These are phyloP conservation scores for Camelus dromedarius DNA, from an alignment of 2,113 vertebrate genomes.

Conservation along the genomic window DNA sequence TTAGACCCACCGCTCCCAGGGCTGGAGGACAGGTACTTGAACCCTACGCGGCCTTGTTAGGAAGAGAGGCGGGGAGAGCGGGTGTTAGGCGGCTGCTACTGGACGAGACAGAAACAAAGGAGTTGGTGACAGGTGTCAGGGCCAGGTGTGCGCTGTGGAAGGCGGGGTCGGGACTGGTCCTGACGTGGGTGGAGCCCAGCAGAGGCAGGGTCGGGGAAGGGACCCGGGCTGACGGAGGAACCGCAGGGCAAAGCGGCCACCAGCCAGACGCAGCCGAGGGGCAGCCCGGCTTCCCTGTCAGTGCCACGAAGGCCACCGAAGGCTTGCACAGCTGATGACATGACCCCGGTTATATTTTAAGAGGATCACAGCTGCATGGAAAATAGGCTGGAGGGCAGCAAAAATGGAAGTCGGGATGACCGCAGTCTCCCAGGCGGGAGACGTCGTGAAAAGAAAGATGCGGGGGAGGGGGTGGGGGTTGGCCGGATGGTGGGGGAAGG, in stretches of 20 bases:
- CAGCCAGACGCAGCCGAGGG: no score
- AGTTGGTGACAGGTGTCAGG: background rate
- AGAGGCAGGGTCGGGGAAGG: no score
- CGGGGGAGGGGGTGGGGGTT: no score
- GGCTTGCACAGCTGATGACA: accelerated
- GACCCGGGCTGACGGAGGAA: background rate
- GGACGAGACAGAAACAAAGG: background rate
- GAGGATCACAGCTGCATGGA: background rate
- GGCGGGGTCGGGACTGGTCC: background rate
- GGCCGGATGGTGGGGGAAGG: background rate
- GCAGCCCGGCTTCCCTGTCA: background rate
- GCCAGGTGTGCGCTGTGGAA: background rate
- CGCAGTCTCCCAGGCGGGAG: accelerated
- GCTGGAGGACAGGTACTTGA: background rate
- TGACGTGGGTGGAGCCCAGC: no score
- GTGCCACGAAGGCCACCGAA: background rate
- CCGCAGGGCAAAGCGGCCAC: background rate
- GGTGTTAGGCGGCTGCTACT: background rate
- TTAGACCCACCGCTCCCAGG: background rate
- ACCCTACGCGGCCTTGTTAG: no score
- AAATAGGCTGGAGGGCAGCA: background rate
- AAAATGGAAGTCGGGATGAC: background rate
- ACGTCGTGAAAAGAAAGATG: accelerated
- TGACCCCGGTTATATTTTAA: background rate
- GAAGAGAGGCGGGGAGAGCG: background rate